These are phyloP conservation scores for Neocrepidodera transversa DNA, from an alignment of 2,888 invertebrate species.

Conservation along the genomic window DNA sequence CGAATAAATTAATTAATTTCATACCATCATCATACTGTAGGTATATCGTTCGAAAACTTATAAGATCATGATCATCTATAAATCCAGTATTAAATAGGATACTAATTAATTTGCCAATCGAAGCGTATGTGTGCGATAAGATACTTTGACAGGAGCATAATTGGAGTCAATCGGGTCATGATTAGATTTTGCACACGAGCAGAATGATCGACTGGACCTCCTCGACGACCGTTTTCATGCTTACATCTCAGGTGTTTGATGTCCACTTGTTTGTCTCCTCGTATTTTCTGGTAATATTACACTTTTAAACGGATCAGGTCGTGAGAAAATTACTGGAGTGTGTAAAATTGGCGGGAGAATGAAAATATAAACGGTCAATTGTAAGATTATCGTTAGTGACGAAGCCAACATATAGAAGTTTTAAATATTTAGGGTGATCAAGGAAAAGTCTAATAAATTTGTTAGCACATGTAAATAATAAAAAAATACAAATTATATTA, in stretches of 20 bases:
- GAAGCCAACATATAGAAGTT: no score
- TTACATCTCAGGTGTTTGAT: constrained; percentile 45
- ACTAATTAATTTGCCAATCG: constrained; percentile 38
- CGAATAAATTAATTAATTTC: no score
- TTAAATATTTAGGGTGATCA: no score
- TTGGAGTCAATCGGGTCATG: constrained; percentile 34
- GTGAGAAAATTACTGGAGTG: constrained; percentile 3
- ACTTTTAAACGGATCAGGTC: constrained; percentile 3
- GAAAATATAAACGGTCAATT: no score
- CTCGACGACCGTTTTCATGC: constrained; percentile 44
- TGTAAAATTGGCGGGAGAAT: neutral
- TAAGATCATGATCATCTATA: constrained; percentile 19
- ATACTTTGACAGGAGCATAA: constrained; percentile 41
- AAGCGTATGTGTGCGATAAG: constrained; percentile 36
- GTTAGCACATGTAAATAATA: no score
- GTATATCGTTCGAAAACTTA: neutral
- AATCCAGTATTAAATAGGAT: constrained; percentile 24
- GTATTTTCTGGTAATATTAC: constrained; percentile 40
- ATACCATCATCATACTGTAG: no score
- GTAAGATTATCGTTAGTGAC: no score
- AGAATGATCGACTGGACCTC: constrained; percentile 46
- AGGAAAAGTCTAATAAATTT: no score
- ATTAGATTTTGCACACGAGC: constrained; percentile 37
- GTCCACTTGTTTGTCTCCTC: constrained; percentile 41
- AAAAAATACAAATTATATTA: no score